Conservation (phyloP, 2,797 vertebrate species). For the Hapalemur alaotrensis region DNA sequence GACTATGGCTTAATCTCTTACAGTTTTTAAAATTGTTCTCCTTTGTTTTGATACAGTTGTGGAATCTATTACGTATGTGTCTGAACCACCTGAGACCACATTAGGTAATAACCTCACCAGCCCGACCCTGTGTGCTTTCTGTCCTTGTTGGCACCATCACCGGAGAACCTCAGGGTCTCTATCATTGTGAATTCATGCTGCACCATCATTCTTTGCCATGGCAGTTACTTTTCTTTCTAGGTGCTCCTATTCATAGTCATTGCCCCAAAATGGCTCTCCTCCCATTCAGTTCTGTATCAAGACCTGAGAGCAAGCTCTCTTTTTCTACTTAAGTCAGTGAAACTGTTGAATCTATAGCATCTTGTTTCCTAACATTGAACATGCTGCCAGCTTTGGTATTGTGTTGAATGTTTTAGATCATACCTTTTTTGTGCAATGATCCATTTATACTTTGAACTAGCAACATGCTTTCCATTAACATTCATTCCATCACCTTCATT, state of each 20-base stretch:
- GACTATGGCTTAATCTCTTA: background rate
- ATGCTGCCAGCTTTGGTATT: background rate
- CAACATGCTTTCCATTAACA: conserved; percentile 15
- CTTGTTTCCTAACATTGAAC: background rate
- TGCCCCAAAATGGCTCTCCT: background rate
- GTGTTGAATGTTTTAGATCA: background rate
- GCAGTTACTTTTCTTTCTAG: conserved; percentile 38
- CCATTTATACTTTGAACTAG: background rate
- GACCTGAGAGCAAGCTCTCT: background rate
- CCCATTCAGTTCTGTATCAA: background rate
- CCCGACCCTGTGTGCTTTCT: background rate
- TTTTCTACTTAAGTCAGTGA: background rate
- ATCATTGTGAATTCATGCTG: conserved; percentile 5
- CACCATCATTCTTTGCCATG: background rate
- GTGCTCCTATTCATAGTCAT: background rate
- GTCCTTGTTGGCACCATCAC: background rate
- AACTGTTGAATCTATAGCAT: background rate
- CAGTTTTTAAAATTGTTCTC: conserved; percentile 53
- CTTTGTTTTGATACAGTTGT: conserved; percentile 77
- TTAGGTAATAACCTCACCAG: conserved; percentile 71
- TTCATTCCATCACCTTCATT: conserved; percentile 6
- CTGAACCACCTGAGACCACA: conserved; percentile 69
- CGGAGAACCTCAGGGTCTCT: background rate
- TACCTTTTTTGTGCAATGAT: background rate
- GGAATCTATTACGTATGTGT: conserved; percentile 76